These are phyloP conservation scores for Mallateleia sp. DNA, from an alignment of 2,888 invertebrate genomes.

Conservation along the genomic window DNA sequence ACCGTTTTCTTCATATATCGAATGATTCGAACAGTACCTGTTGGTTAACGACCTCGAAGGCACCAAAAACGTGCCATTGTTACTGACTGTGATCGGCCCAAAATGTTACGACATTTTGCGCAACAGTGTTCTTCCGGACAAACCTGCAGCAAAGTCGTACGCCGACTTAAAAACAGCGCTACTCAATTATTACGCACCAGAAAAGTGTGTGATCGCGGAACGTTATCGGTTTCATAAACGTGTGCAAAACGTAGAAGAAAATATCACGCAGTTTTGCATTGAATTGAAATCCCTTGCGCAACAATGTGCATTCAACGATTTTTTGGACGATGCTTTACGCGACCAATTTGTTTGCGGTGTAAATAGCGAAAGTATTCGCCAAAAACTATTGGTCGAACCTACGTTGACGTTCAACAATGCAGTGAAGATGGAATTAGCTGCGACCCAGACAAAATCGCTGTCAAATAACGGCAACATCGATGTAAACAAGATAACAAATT, in stretches of 20 bases:
- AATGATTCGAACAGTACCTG: conserved; percentile 80
- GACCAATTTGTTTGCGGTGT: conserved; percentile 81
- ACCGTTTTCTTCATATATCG: conserved; percentile 69
- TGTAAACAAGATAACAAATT: neutral
- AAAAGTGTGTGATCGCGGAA: neutral
- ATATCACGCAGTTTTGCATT: conserved; percentile 71
- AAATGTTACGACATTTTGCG: conserved; percentile 73
- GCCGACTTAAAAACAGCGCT: conserved; percentile 60
- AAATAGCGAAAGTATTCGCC: neutral
- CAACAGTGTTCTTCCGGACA: conserved; percentile 68
- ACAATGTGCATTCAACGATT: conserved; percentile 79
- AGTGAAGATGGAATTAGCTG: conserved; percentile 37
- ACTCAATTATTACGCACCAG: neutral
- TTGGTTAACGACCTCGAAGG: too few species aligned
- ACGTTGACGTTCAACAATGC: conserved; percentile 70
- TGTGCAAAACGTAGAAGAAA: conserved; percentile 75
- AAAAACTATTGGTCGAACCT: conserved; percentile 77
- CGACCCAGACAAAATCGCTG: conserved; percentile 36
- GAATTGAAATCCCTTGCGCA: conserved; percentile 79
- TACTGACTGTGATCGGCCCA: conserved; percentile 80
- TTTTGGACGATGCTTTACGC: conserved; percentile 78
- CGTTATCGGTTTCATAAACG: conserved; percentile 81
- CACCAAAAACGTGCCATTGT: conserved; percentile 74
- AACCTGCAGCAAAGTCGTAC: conserved; percentile 65
- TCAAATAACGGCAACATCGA: too few species aligned